Evolutionary conservation across 2,797 vertebrate species (phyloP), one percentile per base, ranked within the genome.

Genomic region (Hafferia zeledoni): DNA sequence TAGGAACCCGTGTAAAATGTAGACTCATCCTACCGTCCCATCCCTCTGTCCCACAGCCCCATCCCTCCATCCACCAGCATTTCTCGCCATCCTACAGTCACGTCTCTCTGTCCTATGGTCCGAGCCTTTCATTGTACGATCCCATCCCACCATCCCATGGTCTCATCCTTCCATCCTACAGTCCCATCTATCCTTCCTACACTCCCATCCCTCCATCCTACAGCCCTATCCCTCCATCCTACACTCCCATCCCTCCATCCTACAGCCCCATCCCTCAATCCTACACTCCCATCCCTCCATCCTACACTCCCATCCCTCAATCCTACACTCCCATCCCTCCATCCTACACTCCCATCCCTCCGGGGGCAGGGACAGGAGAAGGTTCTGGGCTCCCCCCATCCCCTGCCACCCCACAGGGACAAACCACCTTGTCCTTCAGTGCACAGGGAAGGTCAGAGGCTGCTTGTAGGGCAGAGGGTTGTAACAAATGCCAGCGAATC

Each of bases 91-190:
- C 33, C 55, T 37, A 2, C 1, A 3, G 19, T 1, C 15, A 15
- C n/a, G 17, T 49, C 17, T 3, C 12, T 37, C 22, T 5, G 2
- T 39, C 41, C 12, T 20, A 16, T 41, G 41, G 41, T 6, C 15
- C 16, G 16, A 2, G 53, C 18, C 12, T 11, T 11, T 7, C 2
- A 1, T 52, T n/a, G 23, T 18, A 11, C 4, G 0, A 6, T 3
- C 10, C 22, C 11, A 13, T 37, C 15, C 7, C 10, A 13, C 2
- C 6, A 6, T 43, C 22, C 41, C 11, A 22, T 0, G 1, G 5
- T 5, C 44, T 10, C 12, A 6, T 57, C 46, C 20, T 13, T 52
- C 4, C 6, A 6, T 20, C 30, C 46, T 13, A 17, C 1, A 0
- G 4, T 2, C 20, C 37, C 27, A 2, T 67, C 13, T 14, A 43